Percentiles rank a stretch among this genome's conserved stretches.
Evolutionary conservation across 2,888 invertebrate species (phyloP).

Genomic region (Pachymerium ferrugineum): DNA sequence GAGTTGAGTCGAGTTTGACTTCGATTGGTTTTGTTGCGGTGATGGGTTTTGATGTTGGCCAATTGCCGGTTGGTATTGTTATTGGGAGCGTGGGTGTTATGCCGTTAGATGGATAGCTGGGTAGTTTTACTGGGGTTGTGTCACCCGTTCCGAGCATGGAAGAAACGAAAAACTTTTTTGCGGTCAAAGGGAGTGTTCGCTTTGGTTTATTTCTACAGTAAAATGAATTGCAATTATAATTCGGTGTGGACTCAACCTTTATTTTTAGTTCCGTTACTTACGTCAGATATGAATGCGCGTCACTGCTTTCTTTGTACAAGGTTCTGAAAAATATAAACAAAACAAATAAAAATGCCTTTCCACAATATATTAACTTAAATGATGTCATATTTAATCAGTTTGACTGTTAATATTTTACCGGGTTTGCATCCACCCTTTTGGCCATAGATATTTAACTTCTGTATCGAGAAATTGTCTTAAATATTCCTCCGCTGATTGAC

Average conservation of each 20-base stretch:
- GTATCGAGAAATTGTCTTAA: slow-evolving; percentile 55
- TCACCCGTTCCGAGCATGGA: neutral
- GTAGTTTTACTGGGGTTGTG: neutral
- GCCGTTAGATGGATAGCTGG: neutral
- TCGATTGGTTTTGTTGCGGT: neutral
- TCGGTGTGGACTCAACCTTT: neutral
- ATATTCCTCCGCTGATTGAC: slow-evolving; percentile 52
- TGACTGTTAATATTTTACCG: slow-evolving; percentile 17
- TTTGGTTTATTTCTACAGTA: slow-evolving; percentile 17
- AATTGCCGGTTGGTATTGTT: neutral
- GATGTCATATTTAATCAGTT: neutral
- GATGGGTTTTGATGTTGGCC: neutral
- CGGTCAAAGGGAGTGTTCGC: neutral
- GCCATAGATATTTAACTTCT: slow-evolving; percentile 62
- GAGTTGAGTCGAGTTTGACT: neutral
- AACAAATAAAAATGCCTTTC: neutral
- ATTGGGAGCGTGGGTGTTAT: neutral
- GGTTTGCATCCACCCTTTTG: slow-evolving; percentile 58
- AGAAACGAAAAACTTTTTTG: neutral
- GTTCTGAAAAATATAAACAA: slow-evolving; percentile 15
- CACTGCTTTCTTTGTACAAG: slow-evolving; percentile 34
- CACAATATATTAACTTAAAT: neutral
- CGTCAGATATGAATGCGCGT: slow-evolving; percentile 35
- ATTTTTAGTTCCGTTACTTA: slow-evolving; percentile 26
- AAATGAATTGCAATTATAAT: neutral